A percentile compares a stretch with the other conserved stretches of the same genome.
phyloP scores from a whole-genome alignment of 2,113 vertebrate species.

The Elaphurus davidianus region DNA sequence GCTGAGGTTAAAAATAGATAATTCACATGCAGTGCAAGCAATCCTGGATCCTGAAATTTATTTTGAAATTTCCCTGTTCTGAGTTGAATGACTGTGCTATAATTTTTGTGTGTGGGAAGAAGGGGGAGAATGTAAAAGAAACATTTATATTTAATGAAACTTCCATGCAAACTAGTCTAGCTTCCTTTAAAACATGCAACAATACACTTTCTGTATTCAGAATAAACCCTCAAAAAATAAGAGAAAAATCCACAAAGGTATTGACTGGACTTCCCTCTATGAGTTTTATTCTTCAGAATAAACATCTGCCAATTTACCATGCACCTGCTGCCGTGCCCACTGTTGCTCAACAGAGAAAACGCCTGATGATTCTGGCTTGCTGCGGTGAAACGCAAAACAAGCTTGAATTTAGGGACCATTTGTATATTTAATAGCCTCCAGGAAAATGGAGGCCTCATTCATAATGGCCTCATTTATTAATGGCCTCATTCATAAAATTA shows the following conservation, averaged over 20 bases:
- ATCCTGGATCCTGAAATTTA: background rate
- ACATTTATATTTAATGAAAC: background rate
- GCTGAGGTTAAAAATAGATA: conserved; percentile 11
- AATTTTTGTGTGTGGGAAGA: background rate
- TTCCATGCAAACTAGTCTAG: background rate
- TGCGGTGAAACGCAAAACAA: background rate
- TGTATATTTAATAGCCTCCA: background rate
- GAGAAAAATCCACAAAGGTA: background rate
- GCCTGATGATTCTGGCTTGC: background rate
- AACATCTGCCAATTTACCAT: background rate
- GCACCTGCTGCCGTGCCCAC: background rate
- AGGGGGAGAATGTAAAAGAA: background rate
- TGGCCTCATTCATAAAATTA: no score
- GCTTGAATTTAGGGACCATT: background rate
- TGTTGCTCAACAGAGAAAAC: background rate
- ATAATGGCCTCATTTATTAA: no score
- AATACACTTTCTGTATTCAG: background rate
- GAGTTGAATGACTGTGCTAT: background rate
- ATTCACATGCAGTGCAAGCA: background rate
- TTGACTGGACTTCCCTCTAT: rapidly evolving
- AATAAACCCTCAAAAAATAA: background rate
- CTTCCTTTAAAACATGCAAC: background rate
- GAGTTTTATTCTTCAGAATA: background rate
- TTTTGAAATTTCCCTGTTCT: background rate
- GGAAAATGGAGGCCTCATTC: background rate